A percentile compares a stretch with the other conserved stretches of the same genome.
These are phyloP conservation scores for Protonemura montana DNA, from an alignment of 2,888 invertebrate species.

Conservation along the genomic window DNA sequence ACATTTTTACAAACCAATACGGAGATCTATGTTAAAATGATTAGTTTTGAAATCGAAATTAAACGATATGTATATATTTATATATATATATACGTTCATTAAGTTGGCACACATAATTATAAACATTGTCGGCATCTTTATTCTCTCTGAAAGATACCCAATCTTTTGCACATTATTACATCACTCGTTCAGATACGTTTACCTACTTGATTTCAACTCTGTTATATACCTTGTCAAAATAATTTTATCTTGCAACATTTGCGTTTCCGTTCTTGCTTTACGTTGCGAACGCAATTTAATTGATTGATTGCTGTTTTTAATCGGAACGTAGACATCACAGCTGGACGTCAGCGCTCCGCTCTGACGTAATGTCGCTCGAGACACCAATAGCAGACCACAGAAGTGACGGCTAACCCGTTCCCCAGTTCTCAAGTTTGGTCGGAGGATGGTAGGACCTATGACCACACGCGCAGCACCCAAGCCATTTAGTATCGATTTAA, in stretches of 20 bases:
- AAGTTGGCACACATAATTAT: neutral
- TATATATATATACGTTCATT: no score
- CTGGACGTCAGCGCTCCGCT: neutral
- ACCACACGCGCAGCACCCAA: neutral
- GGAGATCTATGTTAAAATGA: neutral
- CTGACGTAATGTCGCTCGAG: neutral
- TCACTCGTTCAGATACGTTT: neutral
- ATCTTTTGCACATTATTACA: neutral
- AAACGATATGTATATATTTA: no score
- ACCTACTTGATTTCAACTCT: neutral
- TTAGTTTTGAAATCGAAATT: conserved; percentile 7
- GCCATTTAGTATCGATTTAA: neutral
- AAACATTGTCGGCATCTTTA: neutral
- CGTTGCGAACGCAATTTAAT: neutral
- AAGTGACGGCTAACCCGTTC: neutral
- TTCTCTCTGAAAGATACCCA: neutral
- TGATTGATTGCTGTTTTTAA: neutral
- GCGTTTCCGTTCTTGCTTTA: neutral
- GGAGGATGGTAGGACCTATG: neutral
- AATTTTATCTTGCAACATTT: neutral
- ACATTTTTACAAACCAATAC: neutral
- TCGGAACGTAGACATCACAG: neutral
- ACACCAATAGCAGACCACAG: neutral
- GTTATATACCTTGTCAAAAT: neutral
- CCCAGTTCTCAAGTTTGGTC: neutral